phyloP scores from a whole-genome alignment of 2,888 invertebrate genomes.

The Caenorhabditis sp. region DNA sequence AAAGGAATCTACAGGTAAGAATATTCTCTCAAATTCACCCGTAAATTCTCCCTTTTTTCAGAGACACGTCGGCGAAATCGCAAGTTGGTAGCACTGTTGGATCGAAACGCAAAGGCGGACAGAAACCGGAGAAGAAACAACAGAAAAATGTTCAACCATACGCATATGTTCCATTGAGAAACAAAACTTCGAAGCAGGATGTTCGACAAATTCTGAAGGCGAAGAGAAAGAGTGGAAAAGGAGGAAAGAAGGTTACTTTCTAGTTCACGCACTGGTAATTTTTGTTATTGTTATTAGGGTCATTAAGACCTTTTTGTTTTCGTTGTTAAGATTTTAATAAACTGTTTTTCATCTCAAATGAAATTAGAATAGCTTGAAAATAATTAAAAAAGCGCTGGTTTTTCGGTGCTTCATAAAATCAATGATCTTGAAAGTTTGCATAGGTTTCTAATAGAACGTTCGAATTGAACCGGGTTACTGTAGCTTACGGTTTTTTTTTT shows the following conservation, averaged over 20 bases:
- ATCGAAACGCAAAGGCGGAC: slow-evolving; percentile 5
- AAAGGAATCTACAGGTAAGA: slow-evolving; percentile 55
- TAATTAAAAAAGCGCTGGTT: too few species aligned
- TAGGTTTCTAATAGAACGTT: too few species aligned
- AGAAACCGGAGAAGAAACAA: slow-evolving; percentile 27
- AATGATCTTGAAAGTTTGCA: too few species aligned
- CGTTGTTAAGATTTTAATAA: background rate
- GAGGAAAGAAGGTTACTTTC: slow-evolving; percentile 35
- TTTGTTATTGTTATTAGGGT: background rate
- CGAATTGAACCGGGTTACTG: too few species aligned
- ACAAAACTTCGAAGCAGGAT: slow-evolving; percentile 51
- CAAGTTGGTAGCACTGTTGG: slow-evolving; percentile 28
- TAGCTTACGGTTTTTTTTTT: too few species aligned
- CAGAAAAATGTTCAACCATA: slow-evolving; percentile 58
- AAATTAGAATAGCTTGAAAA: too few species aligned
- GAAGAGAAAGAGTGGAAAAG: slow-evolving; percentile 51
- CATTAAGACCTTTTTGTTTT: background rate
- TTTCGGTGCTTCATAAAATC: too few species aligned
- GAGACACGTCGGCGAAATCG: slow-evolving; percentile 35
- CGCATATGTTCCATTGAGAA: slow-evolving; percentile 59
- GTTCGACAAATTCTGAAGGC: slow-evolving; percentile 49
- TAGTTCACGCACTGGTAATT: slow-evolving; percentile 1
- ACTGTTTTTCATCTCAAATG: background rate
- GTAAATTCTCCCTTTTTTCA: slow-evolving; percentile 1
- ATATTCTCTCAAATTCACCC: background rate